phyloP scores from a whole-genome alignment of 2,888 invertebrate species.

The Bruchidius siliquastri region DNA sequence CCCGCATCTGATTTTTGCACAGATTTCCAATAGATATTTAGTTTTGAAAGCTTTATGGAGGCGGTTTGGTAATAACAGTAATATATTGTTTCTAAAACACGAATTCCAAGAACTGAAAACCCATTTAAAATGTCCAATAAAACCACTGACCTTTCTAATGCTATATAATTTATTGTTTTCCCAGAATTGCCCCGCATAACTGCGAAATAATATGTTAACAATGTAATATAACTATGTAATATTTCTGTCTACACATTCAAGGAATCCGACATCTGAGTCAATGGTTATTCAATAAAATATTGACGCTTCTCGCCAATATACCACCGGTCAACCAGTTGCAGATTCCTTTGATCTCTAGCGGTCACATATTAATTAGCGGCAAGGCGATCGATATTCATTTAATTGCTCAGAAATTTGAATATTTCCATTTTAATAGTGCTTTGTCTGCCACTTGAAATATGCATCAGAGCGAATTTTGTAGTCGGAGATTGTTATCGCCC shows the following conservation, averaged over 20 bases:
- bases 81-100: not conserved
- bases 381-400: not conserved
- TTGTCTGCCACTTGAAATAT: not conserved
- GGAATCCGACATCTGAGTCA: constrained; percentile 5
- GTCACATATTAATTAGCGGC: not conserved
- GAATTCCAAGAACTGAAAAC: not conserved
- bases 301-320: not conserved
- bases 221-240: not conserved
- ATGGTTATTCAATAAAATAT: not conserved
- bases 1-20: not conserved
- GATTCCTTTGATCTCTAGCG: not conserved
- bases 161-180: not conserved
- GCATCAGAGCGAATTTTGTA: not conserved
- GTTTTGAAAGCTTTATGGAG: not conserved
- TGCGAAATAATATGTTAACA: not conserved
- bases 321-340: not conserved
- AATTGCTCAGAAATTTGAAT: not conserved
- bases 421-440: not conserved
- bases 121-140: not conserved
- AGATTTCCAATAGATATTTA: not conserved
- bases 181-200: not conserved
- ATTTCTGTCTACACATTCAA: constrained; percentile 10
- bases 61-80: not conserved
- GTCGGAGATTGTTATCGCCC: not conserved
- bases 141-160: not conserved